Percentiles rank a stretch among this genome's conserved stretches.
Evolutionary conservation across 2,888 invertebrate genomes (phyloP).

Genomic region (Drosophila diplacantha): DNA sequence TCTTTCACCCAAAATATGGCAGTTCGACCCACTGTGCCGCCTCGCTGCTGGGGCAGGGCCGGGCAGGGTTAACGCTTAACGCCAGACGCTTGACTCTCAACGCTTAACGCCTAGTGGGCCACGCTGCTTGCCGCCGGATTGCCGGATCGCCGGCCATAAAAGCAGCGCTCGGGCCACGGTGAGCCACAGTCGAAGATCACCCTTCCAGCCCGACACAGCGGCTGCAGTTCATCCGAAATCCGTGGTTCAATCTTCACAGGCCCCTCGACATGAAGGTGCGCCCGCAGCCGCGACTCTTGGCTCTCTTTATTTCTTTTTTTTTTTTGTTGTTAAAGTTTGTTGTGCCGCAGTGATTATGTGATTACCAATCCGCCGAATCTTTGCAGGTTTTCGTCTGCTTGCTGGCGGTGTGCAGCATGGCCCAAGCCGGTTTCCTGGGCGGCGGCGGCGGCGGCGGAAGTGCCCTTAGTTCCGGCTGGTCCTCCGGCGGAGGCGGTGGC

Average conservation of each 20-base stretch:
- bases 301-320: not conserved
- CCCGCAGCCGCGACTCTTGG: not conserved
- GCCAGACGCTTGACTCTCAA: not conserved
- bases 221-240: constrained; percentile 26
- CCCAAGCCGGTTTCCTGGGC: constrained; percentile 63
- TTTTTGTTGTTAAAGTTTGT: constrained; percentile 10
- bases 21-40: constrained; percentile 4
- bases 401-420: constrained; percentile 63
- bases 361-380: constrained; percentile 11
- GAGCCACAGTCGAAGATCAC: constrained; percentile 61
- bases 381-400: constrained; percentile 66
- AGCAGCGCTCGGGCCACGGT: constrained; percentile 27
- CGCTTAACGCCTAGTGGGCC: constrained; percentile 6
- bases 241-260: constrained; percentile 15
- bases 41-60: constrained; percentile 8
- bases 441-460: constrained; percentile 48
- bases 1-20: not conserved
- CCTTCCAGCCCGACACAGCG: constrained; percentile 33
- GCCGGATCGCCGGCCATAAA: constrained; percentile 46
- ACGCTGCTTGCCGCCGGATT: constrained; percentile 18
- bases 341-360: constrained; percentile 2
- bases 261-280: constrained; percentile 62
- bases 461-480: constrained; percentile 48
- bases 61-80: constrained; percentile 4
- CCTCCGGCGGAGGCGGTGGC: constrained; percentile 39